Evolutionary conservation across 2,888 invertebrate genomes (phyloP).

Genomic region (Elegia similella): DNA sequence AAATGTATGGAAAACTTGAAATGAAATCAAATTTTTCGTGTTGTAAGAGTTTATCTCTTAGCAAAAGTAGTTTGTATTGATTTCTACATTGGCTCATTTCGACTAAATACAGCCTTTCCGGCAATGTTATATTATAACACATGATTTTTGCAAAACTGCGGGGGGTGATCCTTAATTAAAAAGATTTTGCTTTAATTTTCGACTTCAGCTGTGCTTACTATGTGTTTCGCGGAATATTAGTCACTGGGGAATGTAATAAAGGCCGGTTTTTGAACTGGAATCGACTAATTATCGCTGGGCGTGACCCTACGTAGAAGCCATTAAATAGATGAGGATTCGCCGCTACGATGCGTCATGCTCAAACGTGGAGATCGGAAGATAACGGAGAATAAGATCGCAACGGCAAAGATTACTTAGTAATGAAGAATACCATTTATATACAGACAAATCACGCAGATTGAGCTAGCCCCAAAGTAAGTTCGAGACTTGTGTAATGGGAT

Average conservation of each 20-base stretch:
- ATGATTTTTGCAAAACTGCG: background rate
- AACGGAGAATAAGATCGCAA: slow-evolving; percentile 15
- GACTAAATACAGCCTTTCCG: no score
- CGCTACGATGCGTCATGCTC: slow-evolving; percentile 21
- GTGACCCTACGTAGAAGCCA: slow-evolving; percentile 56
- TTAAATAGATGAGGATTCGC: slow-evolving; percentile 27
- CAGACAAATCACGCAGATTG: no score
- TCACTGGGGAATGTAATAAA: slow-evolving; percentile 27
- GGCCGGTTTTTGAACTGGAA: slow-evolving; percentile 47
- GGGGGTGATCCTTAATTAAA: background rate
- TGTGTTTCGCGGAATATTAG: slow-evolving; percentile 29
- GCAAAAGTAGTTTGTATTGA: no score
- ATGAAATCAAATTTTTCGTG: no score
- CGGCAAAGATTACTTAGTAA: background rate
- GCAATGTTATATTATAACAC: no score
- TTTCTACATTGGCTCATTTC: no score
- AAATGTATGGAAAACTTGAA: no score
- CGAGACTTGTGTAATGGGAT: no score
- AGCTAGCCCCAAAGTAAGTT: no score
- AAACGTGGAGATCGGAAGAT: slow-evolving; percentile 8
- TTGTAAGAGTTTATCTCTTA: no score
- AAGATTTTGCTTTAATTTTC: background rate
- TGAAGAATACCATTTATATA: no score
- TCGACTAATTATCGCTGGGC: slow-evolving; percentile 62
- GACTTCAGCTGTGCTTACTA: slow-evolving; percentile 12